Base-by-base conservation (phyloP, 1,140 invertebrate genomes). In the Scaptomyza graminum region DNA sequence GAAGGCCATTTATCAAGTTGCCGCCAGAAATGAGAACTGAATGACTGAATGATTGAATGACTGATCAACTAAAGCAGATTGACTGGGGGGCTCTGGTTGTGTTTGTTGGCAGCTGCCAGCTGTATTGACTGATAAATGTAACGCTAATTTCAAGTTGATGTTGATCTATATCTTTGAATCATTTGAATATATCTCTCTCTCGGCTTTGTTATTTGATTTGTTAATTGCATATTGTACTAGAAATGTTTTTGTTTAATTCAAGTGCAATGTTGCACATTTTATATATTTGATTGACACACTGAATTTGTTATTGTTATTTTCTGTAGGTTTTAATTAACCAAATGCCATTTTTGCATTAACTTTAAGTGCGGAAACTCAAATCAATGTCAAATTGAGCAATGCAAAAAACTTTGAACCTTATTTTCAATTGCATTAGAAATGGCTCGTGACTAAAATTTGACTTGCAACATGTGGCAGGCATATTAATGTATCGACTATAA, bases 271-370 rank as follows among this genome's bases (percentile, higher is more conserved):
- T 49, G 39, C 49, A 37, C 31, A 50, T 63, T 56, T 60, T 52
- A 5, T 31, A 31, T 51, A 60, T 52, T 8, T 87, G 83, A 88
- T 88, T 85, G 82, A 82, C 82, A 88, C 74, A 62, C 76, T 78
- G 70, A 75, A 85, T 85, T 85, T 65, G 74, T 49, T 25, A 15
- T 25, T 37, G 25, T 22, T 22, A 8, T 52, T 74, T 75, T 22
- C 8, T 52, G 77, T 75, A 82, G 31, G 31, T 84, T 85, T 85
- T 75, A 82, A 87, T 85, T 87, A 88, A 85, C 74, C 76, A 70
- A 68, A 67, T 74, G 77, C 34, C 74, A 81, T 75, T 78, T 34
- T 79, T 82, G 52, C 47, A 63, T 61, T 34, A 1, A 6, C 28
- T 28, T 5, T 43, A n/a, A n/a, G 60, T 63, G 57, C 72, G 83